phyloP scores from a whole-genome alignment of 2,888 invertebrate genomes.

The Cacoxenus indagator region DNA sequence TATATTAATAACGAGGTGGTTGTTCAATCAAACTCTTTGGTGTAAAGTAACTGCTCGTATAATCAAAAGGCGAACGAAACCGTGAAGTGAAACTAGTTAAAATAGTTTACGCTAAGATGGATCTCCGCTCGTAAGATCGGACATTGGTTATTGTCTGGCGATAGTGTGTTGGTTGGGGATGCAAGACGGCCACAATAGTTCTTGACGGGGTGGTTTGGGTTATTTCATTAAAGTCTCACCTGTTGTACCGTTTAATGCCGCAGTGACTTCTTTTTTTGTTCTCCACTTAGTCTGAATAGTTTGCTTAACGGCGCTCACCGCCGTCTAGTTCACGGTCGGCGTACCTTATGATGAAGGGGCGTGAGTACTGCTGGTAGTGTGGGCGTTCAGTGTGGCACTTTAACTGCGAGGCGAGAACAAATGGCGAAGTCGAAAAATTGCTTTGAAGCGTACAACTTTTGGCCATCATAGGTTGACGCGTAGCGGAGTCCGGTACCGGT shows the following conservation, averaged over 20 bases:
- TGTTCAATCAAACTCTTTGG: no score
- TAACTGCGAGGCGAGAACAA: constrained; percentile 12
- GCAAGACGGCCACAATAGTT: no score
- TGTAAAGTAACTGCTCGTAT: no score
- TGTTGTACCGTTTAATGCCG: constrained; percentile 1
- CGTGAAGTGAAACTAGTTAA: no score
- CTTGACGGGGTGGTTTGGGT: constrained; percentile 41
- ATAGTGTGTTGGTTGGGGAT: no score
- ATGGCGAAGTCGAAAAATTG: constrained; percentile 13
- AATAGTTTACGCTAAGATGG: no score
- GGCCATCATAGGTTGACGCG: constrained; percentile 21
- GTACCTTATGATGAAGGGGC: constrained; percentile 66
- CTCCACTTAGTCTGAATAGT: background rate
- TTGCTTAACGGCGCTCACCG: constrained; percentile 3
- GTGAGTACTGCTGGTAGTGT: constrained; percentile 59
- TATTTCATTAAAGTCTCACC: background rate
- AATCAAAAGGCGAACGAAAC: no score
- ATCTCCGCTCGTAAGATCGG: no score
- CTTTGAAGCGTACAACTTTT: constrained; percentile 13
- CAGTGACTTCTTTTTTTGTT: background rate
- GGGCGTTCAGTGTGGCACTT: constrained; percentile 30
- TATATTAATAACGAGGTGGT: no score
- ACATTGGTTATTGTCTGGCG: no score
- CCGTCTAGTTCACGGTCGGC: constrained; percentile 63
- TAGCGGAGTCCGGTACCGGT: background rate